phyloP scores from a whole-genome alignment of 1,140 invertebrate genomes.

The Apis laboriosa region DNA sequence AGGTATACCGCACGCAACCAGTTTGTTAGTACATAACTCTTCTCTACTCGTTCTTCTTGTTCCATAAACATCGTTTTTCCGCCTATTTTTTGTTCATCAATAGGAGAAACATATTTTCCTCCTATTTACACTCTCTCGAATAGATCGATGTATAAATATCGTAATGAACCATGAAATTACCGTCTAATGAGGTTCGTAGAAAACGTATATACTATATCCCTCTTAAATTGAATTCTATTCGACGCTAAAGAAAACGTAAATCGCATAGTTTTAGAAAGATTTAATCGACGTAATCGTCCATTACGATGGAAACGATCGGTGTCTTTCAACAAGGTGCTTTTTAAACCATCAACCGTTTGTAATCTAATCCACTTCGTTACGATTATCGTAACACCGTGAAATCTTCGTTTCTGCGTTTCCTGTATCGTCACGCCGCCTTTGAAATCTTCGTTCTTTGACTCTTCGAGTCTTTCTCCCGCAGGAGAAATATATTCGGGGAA shows the following conservation, averaged over 20 bases:
- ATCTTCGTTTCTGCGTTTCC: neutral
- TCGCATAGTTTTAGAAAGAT: neutral
- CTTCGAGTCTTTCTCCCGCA: neutral
- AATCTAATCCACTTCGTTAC: slow-evolving; percentile 14
- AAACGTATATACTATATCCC: too few species aligned
- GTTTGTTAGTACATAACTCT: slow-evolving; percentile 8
- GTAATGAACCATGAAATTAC: neutral
- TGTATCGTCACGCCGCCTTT: neutral
- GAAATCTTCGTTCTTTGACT: neutral
- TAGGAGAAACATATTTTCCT: neutral
- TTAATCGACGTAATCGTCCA: neutral
- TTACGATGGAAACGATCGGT: neutral
- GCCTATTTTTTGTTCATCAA: neutral
- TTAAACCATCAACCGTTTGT: slow-evolving; percentile 2
- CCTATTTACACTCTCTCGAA: neutral
- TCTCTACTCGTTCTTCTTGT: neutral
- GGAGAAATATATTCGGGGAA: too few species aligned
- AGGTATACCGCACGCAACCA: slow-evolving; percentile 29
- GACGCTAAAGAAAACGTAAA: too few species aligned
- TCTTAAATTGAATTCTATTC: too few species aligned
- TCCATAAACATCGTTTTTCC: neutral
- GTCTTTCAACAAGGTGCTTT: slow-evolving; percentile 30
- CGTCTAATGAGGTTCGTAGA: neutral
- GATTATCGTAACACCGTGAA: slow-evolving; percentile 5
- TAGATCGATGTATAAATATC: neutral